Base-by-base conservation (phyloP, 2,888 invertebrate species). In the Plebejus anna region DNA sequence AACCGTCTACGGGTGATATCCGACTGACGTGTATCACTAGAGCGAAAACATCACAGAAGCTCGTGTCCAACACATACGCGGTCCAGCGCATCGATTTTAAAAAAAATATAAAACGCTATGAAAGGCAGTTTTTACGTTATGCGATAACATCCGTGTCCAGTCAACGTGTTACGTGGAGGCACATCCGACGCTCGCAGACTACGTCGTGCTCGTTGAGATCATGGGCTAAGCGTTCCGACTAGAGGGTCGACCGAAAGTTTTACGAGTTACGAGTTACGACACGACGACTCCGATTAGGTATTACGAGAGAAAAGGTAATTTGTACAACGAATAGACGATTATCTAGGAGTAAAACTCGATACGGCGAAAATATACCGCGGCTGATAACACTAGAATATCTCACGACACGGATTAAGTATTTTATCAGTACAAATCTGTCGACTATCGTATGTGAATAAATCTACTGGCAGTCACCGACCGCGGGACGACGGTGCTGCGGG, bases 91-190 rank as follows among this genome's bases (percentile, higher is more conserved):
- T 82, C 84, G 80, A 75, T 87, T 79, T 83, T 88, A 88, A 90
- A 89, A 91, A 91, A 90, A 86, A 91, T 92, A 92, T 87, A 91
- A 92, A 92, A 91, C 88, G 89, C 90, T 91, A 89, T 87, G 81
- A 88, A 86, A 91, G 89, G 90, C 91, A 88, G 87, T 89, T 89
- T 84, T 84, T 84, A 84, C 85, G 73, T 87, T 85, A 87, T 89
- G 76, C 79, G 81, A 81, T 81, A 77, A 88, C 87, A 88, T 88
- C 83, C 84, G 82, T 84, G 87, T 86, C 87, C 81, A 84, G 82
- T 82, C 79, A 79, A 81, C 84, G 32, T 32, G 32, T 32, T 32
- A 32, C 32, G 83, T 84, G 84, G 85, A 92, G 92, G 92, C 92
- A 92, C 92, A 92, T 92, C 85, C 82, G 85, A 87, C 87, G 87